Percentiles rank a stretch among this genome's conserved stretches.
Evolutionary conservation across 2,888 invertebrate genomes (phyloP).

Genomic region (Sturmia bella): DNA sequence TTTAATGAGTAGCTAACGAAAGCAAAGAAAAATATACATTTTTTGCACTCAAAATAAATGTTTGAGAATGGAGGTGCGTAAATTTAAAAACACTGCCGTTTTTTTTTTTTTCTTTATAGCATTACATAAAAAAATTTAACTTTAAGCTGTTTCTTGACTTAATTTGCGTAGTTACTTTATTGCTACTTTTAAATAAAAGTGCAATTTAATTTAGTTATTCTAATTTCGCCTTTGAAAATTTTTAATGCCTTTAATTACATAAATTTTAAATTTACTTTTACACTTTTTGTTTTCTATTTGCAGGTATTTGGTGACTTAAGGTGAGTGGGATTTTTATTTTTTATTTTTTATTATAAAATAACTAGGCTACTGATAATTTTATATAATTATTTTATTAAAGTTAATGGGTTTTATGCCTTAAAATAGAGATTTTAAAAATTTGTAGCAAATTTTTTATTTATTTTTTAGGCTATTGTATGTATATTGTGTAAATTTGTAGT

Average conservation of each 20-base stretch:
- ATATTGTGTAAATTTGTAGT: no score
- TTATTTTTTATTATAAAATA: not conserved
- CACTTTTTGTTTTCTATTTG: constrained; percentile 9
- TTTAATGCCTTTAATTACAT: not conserved
- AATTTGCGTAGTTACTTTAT: constrained; percentile 38
- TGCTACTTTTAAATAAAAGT: not conserved
- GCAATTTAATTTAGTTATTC: not conserved
- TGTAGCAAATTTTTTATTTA: not conserved
- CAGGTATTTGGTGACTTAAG: not conserved
- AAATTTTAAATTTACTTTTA: constrained; percentile 11
- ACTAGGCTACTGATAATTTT: not conserved
- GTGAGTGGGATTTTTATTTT: constrained; percentile 33
- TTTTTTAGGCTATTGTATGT: not conserved
- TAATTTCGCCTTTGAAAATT: not conserved
- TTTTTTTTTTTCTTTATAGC: not conserved
- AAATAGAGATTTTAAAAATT: constrained; percentile 4
- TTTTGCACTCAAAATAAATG: constrained; percentile 13
- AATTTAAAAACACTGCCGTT: constrained; percentile 1
- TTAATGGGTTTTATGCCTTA: not conserved
- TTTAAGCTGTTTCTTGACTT: constrained; percentile 26
- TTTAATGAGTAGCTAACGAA: constrained; percentile 48
- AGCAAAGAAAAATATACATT: not conserved
- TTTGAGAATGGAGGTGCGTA: constrained; percentile 41
- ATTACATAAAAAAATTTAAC: not conserved
- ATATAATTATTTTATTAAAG: constrained; percentile 30